These are phyloP conservation scores for Dipodomys ordii DNA, from an alignment of 2,113 vertebrate genomes.

Conservation along the genomic window DNA sequence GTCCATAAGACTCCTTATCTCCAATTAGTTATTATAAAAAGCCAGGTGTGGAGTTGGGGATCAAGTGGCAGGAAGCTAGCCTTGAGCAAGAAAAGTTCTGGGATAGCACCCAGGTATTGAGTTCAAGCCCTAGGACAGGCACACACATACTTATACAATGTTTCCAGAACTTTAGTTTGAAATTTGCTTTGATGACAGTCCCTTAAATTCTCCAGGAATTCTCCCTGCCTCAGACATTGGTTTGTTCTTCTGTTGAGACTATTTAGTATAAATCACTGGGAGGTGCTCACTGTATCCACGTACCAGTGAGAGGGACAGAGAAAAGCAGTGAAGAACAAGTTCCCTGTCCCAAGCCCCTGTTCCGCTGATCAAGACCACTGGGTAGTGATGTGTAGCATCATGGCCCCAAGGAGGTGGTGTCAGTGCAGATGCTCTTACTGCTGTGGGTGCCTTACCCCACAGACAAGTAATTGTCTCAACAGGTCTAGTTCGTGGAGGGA, in stretches of 20 bases:
- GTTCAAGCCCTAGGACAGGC: no score
- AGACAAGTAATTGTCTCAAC: background rate
- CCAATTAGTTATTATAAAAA: no score
- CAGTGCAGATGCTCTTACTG: background rate
- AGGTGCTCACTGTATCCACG: background rate
- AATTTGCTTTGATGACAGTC: background rate
- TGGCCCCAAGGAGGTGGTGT: background rate
- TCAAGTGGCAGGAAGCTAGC: no score
- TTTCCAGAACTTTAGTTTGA: background rate
- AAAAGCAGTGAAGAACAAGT: background rate
- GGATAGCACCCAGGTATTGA: no score
- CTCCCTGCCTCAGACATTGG: background rate
- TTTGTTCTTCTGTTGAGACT: constrained; percentile 34
- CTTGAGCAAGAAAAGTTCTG: no score
- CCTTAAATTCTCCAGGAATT: background rate
- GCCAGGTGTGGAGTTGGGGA: no score
- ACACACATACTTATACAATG: background rate
- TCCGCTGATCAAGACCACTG: background rate
- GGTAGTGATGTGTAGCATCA: background rate
- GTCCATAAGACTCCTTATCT: no score
- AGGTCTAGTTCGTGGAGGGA: background rate
- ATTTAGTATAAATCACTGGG: background rate
- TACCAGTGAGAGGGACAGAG: background rate
- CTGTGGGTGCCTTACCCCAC: background rate
- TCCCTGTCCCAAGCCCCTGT: background rate